These are phyloP conservation scores for Thermophis baileyi DNA, from an alignment of 2,113 vertebrate genomes.

Conservation along the genomic window DNA sequence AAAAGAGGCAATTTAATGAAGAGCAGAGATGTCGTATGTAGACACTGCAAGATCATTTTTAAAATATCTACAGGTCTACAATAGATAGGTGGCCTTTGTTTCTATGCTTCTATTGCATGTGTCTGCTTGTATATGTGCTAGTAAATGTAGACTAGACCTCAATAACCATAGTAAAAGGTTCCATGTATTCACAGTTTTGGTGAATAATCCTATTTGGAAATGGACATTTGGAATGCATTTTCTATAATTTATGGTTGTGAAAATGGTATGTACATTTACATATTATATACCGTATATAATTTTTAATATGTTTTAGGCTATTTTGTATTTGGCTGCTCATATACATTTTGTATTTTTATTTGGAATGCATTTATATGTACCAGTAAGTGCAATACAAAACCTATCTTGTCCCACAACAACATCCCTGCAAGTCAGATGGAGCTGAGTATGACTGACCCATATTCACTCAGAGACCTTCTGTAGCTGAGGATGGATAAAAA, in stretches of 20 bases:
- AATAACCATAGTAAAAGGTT: neutral
- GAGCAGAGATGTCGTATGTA: neutral
- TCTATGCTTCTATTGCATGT: neutral
- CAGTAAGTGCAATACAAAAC: neutral
- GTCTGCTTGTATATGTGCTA: neutral
- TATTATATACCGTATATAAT: neutral
- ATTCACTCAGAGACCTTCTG: neutral
- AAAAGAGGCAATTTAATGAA: neutral
- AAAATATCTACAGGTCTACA: neutral
- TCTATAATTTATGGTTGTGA: neutral
- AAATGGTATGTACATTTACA: neutral
- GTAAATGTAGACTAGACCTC: neutral
- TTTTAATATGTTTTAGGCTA: neutral
- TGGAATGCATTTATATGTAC: neutral
- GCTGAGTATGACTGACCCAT: neutral
- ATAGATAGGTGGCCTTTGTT: neutral
- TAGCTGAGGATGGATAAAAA: neutral
- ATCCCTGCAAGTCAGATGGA: neutral
- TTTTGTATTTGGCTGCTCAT: neutral
- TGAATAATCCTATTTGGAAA: neutral
- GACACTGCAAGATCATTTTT: neutral
- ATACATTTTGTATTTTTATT: neutral
- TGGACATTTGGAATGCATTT: neutral
- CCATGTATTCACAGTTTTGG: neutral
- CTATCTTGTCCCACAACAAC: neutral